Conservation (phyloP, 1,140 invertebrate genomes). For the Drosophila punjabiensis region DNA sequence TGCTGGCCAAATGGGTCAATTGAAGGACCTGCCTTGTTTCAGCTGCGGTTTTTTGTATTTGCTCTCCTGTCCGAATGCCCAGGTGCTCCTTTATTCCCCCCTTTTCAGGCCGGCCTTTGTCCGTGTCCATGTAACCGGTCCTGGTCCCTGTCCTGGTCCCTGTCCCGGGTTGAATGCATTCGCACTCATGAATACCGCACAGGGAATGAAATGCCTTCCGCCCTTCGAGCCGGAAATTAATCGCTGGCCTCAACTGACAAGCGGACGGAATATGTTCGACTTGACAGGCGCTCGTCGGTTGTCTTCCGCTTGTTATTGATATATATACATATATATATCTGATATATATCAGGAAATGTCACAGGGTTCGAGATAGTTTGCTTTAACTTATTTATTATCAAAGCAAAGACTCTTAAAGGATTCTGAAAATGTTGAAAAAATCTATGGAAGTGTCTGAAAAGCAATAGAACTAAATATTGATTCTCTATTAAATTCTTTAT, state of each 20-base stretch:
- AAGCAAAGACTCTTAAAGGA: background rate
- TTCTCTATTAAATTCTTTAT: too few species aligned
- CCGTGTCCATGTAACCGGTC: background rate
- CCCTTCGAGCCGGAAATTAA: conserved; percentile 27
- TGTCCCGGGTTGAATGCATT: conserved; percentile 33
- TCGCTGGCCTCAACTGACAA: conserved; percentile 5
- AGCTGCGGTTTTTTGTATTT: conserved; percentile 28
- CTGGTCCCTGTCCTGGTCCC: too few species aligned
- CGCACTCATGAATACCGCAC: conserved; percentile 42
- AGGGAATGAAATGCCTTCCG: conserved; percentile 21
- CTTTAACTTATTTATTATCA: background rate
- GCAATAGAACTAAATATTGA: too few species aligned
- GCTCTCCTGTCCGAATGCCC: conserved; percentile 7
- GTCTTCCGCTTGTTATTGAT: background rate
- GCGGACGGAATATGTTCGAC: background rate
- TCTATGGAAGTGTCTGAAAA: too few species aligned
- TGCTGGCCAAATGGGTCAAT: conserved; percentile 65
- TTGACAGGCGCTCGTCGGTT: background rate
- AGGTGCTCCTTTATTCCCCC: background rate
- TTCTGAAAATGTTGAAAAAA: background rate
- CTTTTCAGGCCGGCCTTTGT: conserved; percentile 22
- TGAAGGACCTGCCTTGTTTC: conserved; percentile 37
- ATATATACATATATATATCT: background rate
- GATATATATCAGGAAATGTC: background rate
- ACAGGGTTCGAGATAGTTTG: background rate